Evolutionary conservation across 64 coral and sea anemone genomes (phyloP), one percentile per base, ranked within the genome.

Genomic region (Dendronephthya gigantea): DNA sequence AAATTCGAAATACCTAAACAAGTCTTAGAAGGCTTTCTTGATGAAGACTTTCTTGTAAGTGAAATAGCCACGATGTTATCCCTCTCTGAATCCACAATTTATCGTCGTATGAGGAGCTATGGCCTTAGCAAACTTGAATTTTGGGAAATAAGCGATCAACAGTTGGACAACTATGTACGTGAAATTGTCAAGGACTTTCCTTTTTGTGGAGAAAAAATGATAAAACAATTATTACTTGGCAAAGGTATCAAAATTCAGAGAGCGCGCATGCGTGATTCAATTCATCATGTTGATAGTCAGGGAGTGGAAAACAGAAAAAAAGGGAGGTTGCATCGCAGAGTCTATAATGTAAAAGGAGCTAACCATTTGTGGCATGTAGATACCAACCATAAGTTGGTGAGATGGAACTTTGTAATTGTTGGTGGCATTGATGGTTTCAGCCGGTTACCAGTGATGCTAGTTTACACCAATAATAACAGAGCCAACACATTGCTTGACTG

Each of bases 351-450:
- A 17, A 74, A 74, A 35, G 68, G 68, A 9, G 19, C 33, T 12
- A 74, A 74, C 68, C 68, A 74, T 74, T 35, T 74, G 31, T 74
- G 68, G 68, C 68, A 74, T 11, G 31, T 74, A 25, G 68, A 74
- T 29, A 74, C 68, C 23, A 74, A 74, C 23, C 68, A 74, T 35
- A 74, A 74, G 68, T 74, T 74, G 31, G 68, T 74, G 68, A 74
- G 68, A 35, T 74, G 68, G 68, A 3, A 74, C 68, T 74, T 74
- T 74, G 31, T 74, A 1, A 74, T 74, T 74, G 68, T 74, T 28
- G 68, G 68, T 74, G 68, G 68, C 31, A 74, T 74, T 28, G 68
- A 74, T 74, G 68, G 68, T 74, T 74, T 74, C 68, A 74, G 68
- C 68, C 33, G 2, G 68, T 74, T 74, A 74, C 68, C 68, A 35